phyloP scores from a whole-genome alignment of 92 coral and sea anemone genomes.

The Actinernus sp. region DNA sequence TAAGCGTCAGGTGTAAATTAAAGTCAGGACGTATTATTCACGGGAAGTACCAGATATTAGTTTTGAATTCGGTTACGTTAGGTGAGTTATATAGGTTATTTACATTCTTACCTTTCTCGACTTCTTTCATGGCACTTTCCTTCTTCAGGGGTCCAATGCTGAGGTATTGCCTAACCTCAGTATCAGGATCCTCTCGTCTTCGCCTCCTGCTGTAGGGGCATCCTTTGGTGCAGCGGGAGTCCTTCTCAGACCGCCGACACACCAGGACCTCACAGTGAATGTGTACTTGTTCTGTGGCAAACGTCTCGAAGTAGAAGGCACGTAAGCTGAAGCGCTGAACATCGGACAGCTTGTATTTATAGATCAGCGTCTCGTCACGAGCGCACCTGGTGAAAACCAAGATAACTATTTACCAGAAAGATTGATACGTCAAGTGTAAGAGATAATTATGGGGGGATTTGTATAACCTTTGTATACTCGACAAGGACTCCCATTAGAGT shows the following conservation, averaged over 20 bases:
- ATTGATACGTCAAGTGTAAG: too few relatives aligned
- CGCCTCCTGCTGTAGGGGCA: slow-evolving; percentile 12
- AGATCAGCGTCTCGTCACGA: slow-evolving; percentile 63
- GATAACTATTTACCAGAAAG: too few relatives aligned
- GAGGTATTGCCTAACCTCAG: slow-evolving; percentile 6
- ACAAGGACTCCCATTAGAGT: too few relatives aligned
- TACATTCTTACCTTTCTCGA: too few relatives aligned
- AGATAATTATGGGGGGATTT: too few relatives aligned
- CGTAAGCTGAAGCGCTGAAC: slow-evolving; percentile 70
- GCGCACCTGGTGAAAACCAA: slow-evolving; percentile 66
- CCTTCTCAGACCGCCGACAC: slow-evolving; percentile 57
- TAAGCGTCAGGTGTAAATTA: too few relatives aligned
- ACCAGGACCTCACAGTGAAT: slow-evolving; percentile 78
- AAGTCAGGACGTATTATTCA: too few relatives aligned
- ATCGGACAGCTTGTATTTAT: slow-evolving; percentile 60
- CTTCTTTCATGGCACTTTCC: too few relatives aligned
- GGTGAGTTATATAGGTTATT: too few relatives aligned
- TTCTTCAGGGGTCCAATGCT: slow-evolving; percentile 14
- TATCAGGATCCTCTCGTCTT: background rate
- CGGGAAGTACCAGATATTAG: too few relatives aligned
- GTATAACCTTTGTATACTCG: too few relatives aligned
- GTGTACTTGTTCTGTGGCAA: slow-evolving; percentile 43
- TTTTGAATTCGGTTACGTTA: too few relatives aligned
- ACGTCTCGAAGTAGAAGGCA: slow-evolving; percentile 72
- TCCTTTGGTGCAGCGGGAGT: slow-evolving; percentile 65